Conservation (phyloP, 2,113 vertebrate species). For the Hylia prasina region DNA sequence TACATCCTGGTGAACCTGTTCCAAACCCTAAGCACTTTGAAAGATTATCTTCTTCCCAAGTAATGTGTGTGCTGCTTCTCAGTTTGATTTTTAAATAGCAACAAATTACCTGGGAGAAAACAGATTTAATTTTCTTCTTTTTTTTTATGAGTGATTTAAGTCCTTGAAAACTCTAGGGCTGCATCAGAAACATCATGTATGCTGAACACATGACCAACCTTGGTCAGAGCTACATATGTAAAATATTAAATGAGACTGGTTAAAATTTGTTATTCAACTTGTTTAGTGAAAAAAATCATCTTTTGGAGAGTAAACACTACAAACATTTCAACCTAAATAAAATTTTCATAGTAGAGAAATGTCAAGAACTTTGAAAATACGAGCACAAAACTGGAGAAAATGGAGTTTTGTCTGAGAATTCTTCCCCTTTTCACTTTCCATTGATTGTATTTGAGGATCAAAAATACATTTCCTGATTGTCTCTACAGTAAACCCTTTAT, state of each 20-base stretch:
- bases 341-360: not conserved
- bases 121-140: not conserved
- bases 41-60: not conserved
- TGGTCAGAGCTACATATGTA: not conserved
- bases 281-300: not conserved
- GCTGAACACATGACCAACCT: not conserved
- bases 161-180: not conserved
- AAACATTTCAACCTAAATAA: not conserved
- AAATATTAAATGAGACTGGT: not conserved
- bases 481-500: not conserved
- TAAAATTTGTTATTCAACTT: not conserved
- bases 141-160: not conserved
- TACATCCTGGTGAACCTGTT: not conserved
- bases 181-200: not conserved
- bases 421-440: not conserved
- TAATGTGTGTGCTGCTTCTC: not conserved
- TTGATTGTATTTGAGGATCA: not conserved
- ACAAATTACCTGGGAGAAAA: not conserved
- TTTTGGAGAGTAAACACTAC: not conserved
- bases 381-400: not conserved
- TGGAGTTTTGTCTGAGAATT: not conserved
- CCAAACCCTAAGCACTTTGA: not conserved
- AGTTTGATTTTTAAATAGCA: not conserved
- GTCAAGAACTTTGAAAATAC: not conserved
- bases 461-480: not conserved